Conservation (phyloP, 1,140 invertebrate species). For the Scaptodrosophila lebanonensis region DNA sequence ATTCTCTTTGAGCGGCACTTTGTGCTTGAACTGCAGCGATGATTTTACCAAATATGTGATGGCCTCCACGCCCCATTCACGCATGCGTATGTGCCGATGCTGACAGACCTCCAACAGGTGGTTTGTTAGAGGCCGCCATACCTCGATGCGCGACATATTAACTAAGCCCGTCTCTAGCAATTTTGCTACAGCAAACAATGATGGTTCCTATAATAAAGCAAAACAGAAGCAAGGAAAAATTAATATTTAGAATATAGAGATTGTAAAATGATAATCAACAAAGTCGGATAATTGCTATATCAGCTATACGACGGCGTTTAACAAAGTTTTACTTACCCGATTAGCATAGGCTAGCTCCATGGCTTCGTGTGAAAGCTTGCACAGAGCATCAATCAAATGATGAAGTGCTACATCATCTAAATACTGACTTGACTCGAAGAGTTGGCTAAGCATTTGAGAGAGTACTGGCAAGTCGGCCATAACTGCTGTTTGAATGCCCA, state of each 20-base stretch:
- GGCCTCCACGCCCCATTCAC: conserved; percentile 98
- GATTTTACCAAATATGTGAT: conserved; percentile 96
- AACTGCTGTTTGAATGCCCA: conserved; percentile 96
- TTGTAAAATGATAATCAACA: not conserved
- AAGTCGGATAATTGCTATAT: not conserved
- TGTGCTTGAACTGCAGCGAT: conserved; percentile 92
- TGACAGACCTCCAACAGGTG: conserved; percentile 97
- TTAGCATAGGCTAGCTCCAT: conserved; percentile 98
- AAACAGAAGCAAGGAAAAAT: too few relatives aligned
- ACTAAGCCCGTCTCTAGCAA: conserved; percentile 96
- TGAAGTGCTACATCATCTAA: conserved; percentile 96
- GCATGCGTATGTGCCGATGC: conserved; percentile 95
- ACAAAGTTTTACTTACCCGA: conserved; percentile 80
- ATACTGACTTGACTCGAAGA: conserved; percentile 96
- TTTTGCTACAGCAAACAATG: conserved; percentile 97
- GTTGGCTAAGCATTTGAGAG: conserved; percentile 92
- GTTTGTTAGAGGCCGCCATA: conserved; percentile 97
- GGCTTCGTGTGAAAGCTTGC: conserved; percentile 96
- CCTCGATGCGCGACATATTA: conserved; percentile 94
- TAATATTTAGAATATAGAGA: too few relatives aligned
- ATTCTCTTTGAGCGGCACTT: conserved; percentile 89
- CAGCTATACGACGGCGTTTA: not conserved
- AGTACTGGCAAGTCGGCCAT: conserved; percentile 96
- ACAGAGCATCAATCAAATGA: conserved; percentile 97
- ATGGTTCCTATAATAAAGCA: conserved; percentile 86